Percentiles rank a stretch among this genome's conserved stretches.
Evolutionary conservation across 1,140 invertebrate species (phyloP).

Genomic region (Acromyrmex echinatior): DNA sequence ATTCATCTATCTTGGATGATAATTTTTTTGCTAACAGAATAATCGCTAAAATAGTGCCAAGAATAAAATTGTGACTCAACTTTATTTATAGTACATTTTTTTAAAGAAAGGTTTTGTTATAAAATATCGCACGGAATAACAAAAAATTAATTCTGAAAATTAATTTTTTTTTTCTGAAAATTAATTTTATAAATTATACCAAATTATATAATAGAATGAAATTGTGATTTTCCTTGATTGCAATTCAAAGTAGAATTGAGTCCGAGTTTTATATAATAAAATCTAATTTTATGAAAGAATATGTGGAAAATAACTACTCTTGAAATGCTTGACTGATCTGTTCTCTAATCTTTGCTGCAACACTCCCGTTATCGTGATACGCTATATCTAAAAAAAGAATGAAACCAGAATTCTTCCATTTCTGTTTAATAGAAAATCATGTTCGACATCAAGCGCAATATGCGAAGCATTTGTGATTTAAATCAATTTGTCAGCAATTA

Average conservation of each 20-base stretch:
- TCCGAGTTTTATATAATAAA: neutral
- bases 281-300: neutral
- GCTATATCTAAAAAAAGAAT: neutral
- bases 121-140: neutral
- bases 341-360: neutral
- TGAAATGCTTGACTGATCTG: no score
- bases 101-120: neutral
- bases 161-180: no score
- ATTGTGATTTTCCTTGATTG: no score
- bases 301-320: no score
- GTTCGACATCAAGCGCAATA: neutral
- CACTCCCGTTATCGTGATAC: neutral
- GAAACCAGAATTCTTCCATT: neutral
- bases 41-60: neutral
- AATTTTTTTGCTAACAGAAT: neutral
- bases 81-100: neutral
- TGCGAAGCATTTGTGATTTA: neutral
- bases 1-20: constrained; percentile 15
- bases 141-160: neutral
- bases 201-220: no score
- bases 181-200: neutral
- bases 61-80: neutral
- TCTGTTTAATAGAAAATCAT: neutral
- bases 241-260: no score
- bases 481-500: neutral